Percentiles rank a stretch among this genome's conserved stretches.
Evolutionary conservation across 2,888 invertebrate species (phyloP).

Genomic region (Bombylius discolor): DNA sequence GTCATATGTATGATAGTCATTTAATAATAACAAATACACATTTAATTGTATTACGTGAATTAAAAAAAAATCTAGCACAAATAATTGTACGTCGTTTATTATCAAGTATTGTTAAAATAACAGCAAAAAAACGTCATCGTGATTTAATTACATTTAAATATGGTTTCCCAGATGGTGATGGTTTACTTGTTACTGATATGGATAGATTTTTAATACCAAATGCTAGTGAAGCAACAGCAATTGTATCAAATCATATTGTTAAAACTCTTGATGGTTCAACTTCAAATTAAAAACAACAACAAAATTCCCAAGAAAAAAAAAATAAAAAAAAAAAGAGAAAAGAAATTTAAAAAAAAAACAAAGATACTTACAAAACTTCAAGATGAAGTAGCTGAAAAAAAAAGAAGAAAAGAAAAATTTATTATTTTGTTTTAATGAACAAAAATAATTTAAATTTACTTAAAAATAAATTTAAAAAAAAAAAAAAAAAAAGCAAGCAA

Average conservation of each 20-base stretch:
- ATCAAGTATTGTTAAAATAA: conserved; percentile 90
- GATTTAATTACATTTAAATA: conserved; percentile 97
- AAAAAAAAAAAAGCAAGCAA: too few species aligned
- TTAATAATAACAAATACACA: conserved; percentile 76
- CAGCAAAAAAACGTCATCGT: conserved; percentile 88
- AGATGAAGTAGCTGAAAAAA: too few species aligned
- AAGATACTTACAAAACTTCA: too few species aligned
- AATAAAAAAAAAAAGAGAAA: too few species aligned
- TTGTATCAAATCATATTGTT: conserved; percentile 80
- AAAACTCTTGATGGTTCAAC: conserved; percentile 38
- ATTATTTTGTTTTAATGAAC: too few species aligned
- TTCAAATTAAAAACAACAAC: conserved; percentile 20
- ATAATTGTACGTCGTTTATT: conserved; percentile 78
- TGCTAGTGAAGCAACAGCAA: conserved; percentile 77
- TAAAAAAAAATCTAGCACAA: conserved; percentile 66
- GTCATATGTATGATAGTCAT: conserved; percentile 77
- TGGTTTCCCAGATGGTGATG: conserved; percentile 70
- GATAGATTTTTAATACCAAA: conserved; percentile 86
- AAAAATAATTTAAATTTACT: too few species aligned
- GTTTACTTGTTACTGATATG: conserved; percentile 73
- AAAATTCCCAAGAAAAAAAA: too few species aligned
- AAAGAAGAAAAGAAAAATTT: too few species aligned
- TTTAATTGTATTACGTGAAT: conserved; percentile 71
- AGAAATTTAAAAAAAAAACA: too few species aligned
- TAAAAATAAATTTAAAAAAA: too few species aligned